These are phyloP conservation scores for Trichogramma evanescens DNA, from an alignment of 2,888 invertebrate species.

Conservation along the genomic window DNA sequence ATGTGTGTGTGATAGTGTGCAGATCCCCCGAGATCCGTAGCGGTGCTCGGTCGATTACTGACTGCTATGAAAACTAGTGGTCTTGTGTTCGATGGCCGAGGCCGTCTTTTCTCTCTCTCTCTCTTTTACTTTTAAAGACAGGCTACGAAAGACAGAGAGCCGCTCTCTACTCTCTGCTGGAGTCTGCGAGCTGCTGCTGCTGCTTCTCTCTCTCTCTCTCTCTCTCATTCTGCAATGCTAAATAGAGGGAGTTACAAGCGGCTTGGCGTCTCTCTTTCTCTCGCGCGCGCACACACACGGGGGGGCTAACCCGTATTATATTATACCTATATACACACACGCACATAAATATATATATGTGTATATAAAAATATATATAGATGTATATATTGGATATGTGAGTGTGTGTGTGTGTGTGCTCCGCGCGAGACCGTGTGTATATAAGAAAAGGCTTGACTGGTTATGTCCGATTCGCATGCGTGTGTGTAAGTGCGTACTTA, in stretches of 20 bases:
- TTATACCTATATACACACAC: no score
- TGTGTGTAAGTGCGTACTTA: no score
- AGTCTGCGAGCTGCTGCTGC: neutral
- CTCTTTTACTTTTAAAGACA: neutral
- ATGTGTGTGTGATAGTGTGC: no score
- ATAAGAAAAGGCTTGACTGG: no score
- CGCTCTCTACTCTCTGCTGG: neutral
- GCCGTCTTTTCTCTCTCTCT: constrained; percentile 2
- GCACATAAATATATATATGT: no score
- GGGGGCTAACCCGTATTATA: no score
- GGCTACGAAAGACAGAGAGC: neutral
- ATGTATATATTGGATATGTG: no score
- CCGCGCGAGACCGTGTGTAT: neutral
- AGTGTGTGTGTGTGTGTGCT: neutral
- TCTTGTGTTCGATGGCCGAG: neutral
- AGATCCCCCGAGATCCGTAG: no score
- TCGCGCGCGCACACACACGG: no score
- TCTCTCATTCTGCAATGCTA: neutral
- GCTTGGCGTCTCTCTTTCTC: no score
- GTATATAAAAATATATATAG: neutral
- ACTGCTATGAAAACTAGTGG: constrained; percentile 3
- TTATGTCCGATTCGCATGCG: no score
- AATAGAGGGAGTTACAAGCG: no score
- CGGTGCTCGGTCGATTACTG: constrained; percentile 14
- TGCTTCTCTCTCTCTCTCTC: neutral